Percentiles rank a stretch among this genome's conserved stretches.
phyloP scores from a whole-genome alignment of 2,113 vertebrate genomes.

The Gallinago undulata region DNA sequence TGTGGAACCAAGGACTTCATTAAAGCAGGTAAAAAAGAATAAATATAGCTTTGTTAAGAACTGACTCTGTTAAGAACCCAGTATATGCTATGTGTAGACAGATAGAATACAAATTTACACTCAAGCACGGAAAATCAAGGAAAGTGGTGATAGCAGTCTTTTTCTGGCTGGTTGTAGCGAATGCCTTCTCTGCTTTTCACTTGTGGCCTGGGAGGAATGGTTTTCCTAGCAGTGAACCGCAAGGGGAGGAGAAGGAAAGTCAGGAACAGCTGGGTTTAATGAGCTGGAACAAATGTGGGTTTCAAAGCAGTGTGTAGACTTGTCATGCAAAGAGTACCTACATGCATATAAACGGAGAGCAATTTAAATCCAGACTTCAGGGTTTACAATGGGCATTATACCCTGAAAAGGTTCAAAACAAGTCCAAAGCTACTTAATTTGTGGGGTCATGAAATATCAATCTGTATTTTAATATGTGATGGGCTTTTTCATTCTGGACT shows the following conservation, averaged over 20 bases:
- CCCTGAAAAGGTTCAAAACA: background rate
- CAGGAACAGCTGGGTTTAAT: too few species aligned
- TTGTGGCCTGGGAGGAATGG: too few species aligned
- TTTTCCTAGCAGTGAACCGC: too few species aligned
- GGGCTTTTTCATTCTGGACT: background rate
- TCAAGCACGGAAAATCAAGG: too few species aligned
- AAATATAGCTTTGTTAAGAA: background rate
- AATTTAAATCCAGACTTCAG: background rate
- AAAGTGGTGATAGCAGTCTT: too few species aligned
- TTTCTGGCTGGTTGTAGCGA: too few species aligned
- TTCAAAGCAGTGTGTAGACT: slow-evolving; percentile 3
- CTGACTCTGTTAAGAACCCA: background rate
- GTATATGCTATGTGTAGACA: background rate
- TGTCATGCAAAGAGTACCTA: background rate
- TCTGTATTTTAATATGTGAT: background rate
- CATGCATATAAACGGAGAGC: background rate
- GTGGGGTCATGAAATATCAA: background rate
- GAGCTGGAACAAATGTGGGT: background rate
- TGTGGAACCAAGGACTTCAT: background rate
- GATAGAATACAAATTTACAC: background rate
- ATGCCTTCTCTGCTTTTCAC: too few species aligned
- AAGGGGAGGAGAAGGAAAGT: too few species aligned
- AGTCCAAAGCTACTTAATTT: background rate
- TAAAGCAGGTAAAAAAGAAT: background rate
- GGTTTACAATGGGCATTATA: background rate